Evolutionary conservation across 2,113 vertebrate genomes (phyloP).

Genomic region (Dasypus novemcinctus): DNA sequence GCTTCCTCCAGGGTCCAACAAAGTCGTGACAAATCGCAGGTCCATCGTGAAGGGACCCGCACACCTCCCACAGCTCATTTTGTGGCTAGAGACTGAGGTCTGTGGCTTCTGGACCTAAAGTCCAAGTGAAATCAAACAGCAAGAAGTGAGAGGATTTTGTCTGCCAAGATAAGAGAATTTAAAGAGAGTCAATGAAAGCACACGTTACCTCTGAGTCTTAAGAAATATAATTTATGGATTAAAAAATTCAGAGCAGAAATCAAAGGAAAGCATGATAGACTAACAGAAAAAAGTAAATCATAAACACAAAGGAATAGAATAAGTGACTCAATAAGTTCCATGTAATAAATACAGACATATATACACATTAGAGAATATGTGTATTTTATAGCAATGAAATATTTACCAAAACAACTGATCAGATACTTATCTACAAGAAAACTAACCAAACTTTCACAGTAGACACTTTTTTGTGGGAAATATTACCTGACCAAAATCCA

Average conservation of each 20-base stretch:
- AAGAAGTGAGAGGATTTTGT: neutral
- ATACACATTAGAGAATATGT: neutral
- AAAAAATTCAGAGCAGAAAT: constrained; percentile 5
- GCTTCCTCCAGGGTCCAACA: neutral
- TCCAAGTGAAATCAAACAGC: neutral
- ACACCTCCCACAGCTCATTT: accelerated
- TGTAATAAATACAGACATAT: neutral
- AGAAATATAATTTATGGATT: neutral
- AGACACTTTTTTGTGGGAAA: neutral
- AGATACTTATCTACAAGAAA: neutral
- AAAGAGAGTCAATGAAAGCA: neutral
- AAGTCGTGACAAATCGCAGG: neutral
- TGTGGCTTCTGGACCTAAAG: neutral
- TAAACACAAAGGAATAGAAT: neutral
- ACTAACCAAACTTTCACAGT: neutral
- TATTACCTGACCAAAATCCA: neutral
- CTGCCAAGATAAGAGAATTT: neutral
- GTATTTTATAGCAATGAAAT: neutral
- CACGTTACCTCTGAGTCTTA: neutral
- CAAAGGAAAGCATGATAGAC: neutral
- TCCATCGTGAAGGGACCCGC: neutral
- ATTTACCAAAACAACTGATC: neutral
- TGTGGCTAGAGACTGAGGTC: neutral
- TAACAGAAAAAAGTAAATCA: neutral
- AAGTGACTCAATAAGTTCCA: neutral